Evolutionary conservation across 2,888 invertebrate species (phyloP).

Genomic region (Gonocerus acuteangulatus): DNA sequence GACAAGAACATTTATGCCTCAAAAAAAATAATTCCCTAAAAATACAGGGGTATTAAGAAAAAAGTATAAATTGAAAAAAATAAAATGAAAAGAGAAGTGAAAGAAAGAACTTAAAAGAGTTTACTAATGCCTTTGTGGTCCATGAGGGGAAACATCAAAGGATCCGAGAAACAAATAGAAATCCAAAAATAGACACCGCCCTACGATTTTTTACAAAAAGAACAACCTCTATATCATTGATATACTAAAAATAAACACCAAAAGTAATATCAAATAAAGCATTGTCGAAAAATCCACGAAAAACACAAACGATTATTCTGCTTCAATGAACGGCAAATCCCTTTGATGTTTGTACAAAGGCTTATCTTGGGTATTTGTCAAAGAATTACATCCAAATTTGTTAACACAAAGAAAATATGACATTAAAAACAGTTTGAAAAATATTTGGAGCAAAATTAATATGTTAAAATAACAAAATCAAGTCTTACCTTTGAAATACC

Average conservation of each 20-base stretch:
- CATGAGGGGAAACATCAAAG: conserved; percentile 25
- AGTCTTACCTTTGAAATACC: conserved; percentile 32
- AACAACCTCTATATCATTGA: background rate
- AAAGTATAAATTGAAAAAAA: no score
- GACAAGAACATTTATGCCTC: no score
- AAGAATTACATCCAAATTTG: background rate
- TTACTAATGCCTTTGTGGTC: conserved; percentile 20
- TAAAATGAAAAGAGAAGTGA: no score
- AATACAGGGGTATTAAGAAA: no score
- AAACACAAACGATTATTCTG: conserved; percentile 25
- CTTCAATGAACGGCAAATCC: conserved; percentile 23
- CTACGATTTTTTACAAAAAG: conserved; percentile 7
- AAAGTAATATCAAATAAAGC: background rate
- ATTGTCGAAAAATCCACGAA: background rate
- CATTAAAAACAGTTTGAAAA: background rate
- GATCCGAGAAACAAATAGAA: conserved; percentile 21
- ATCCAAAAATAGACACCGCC: conserved; percentile 24
- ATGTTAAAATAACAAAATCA: conserved; percentile 1
- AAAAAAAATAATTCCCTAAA: no score
- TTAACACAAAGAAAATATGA: conserved; percentile 15
- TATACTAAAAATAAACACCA: background rate
- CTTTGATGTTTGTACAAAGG: conserved; percentile 23
- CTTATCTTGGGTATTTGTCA: conserved; percentile 9
- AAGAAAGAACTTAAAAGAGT: background rate
- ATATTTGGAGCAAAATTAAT: background rate